Conservation (phyloP, 2,113 vertebrate genomes). For the Cnemophilus loriae region DNA sequence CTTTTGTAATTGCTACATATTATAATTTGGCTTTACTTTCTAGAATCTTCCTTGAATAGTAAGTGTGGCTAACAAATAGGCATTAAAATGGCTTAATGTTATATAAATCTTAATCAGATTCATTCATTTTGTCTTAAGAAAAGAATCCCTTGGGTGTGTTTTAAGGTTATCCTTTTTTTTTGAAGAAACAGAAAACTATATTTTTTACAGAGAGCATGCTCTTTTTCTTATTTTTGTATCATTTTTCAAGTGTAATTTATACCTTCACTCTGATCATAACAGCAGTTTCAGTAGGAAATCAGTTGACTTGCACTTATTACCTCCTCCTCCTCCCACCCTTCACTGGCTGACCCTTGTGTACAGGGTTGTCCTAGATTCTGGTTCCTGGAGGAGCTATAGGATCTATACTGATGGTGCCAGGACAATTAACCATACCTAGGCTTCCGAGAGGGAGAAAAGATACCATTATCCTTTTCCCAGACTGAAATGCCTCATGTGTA, state of each 20-base stretch:
- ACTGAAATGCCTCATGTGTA: background rate
- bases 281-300: slow-evolving; percentile 34
- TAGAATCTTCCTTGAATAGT: background rate
- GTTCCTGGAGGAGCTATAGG: background rate
- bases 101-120: slow-evolving; percentile 11
- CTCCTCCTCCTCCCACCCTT: background rate
- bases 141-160: background rate
- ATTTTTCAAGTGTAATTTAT: slow-evolving; percentile 77
- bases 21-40: background rate
- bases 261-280: slow-evolving; percentile 58
- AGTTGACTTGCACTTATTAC: slow-evolving; percentile 1
- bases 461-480: background rate
- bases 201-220: slow-evolving; percentile 78
- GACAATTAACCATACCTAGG: background rate
- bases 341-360: background rate
- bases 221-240: slow-evolving; percentile 80
- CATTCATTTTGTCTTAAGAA: slow-evolving; percentile 43
- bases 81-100: slow-evolving; percentile 63
- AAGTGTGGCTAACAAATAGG: slow-evolving; percentile 9
- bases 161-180: slow-evolving; percentile 49
- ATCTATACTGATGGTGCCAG: background rate
- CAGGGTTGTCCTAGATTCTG: background rate
- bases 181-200: slow-evolving; percentile 71
- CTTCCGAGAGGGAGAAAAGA: background rate
- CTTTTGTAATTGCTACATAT: background rate